Conservation (phyloP, 2,888 invertebrate species). For the Megamerina dolium region DNA sequence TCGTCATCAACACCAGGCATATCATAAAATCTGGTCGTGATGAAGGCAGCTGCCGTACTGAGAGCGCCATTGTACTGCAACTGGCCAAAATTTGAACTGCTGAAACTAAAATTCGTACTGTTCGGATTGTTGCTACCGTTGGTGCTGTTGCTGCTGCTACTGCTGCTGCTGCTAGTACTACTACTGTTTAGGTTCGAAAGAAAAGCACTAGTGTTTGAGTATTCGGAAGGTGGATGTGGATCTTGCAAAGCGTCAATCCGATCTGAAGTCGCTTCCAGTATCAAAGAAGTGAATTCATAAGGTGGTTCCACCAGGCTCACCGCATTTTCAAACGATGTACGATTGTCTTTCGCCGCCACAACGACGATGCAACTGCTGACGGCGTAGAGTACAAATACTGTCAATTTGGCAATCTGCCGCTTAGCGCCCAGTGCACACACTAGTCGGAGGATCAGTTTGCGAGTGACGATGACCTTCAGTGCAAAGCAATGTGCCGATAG, state of each 20-base stretch:
- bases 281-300: conserved; percentile 4
- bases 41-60: conserved; percentile 4
- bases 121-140: conserved; percentile 1
- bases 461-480: not conserved
- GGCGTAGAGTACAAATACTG: conserved; percentile 28
- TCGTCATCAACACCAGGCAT: no score
- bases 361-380: conserved; percentile 30
- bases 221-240: conserved; percentile 14
- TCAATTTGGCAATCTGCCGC: conserved; percentile 24
- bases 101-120: conserved; percentile 2
- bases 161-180: not conserved
- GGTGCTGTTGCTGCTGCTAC: conserved; percentile 5
- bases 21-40: conserved; percentile 10
- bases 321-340: no score
- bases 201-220: conserved; percentile 11
- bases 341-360: not conserved
- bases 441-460: conserved; percentile 31
- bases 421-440: conserved; percentile 5
- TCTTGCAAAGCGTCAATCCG: conserved; percentile 15
- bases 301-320: no score
- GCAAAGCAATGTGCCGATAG: conserved; percentile 2
- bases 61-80: not conserved
- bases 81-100: not conserved
- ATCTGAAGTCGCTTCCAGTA: conserved; percentile 21
- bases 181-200: conserved; percentile 9